Conservation (phyloP, 2,113 vertebrate genomes). For the Triplophysa dalaica region DNA sequence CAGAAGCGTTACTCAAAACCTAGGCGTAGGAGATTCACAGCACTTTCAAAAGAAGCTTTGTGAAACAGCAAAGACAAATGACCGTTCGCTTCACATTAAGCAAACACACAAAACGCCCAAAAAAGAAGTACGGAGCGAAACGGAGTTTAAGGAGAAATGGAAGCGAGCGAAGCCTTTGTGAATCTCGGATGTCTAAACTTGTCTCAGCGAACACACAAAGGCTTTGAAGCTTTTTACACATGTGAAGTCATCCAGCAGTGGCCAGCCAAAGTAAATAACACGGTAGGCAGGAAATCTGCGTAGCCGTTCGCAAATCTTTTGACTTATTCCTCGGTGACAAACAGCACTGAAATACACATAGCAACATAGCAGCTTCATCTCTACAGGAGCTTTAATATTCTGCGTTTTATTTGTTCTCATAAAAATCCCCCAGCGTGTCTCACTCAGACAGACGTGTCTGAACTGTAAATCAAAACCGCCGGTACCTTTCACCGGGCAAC, state of each 20-base stretch:
- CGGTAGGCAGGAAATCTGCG: constrained; percentile 28
- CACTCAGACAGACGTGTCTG: constrained; percentile 39
- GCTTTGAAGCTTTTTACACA: constrained; percentile 31
- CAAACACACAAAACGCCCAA: not conserved
- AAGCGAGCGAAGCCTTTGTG: not conserved
- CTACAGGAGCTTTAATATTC: constrained; percentile 40
- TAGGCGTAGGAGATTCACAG: not conserved
- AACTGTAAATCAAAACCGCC: constrained; percentile 34
- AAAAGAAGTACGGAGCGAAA: not conserved
- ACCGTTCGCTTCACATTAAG: not conserved
- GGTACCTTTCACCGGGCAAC: constrained; percentile 33
- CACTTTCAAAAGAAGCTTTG: not conserved
- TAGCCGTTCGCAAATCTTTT: constrained; percentile 36
- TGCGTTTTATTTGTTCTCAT: constrained; percentile 40
- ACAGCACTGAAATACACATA: constrained; percentile 14
- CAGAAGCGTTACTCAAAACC: not conserved
- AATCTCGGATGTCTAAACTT: constrained; percentile 44
- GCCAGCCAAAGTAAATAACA: constrained; percentile 46
- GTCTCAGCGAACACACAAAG: constrained; percentile 16
- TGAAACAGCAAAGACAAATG: not conserved
- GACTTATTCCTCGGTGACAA: constrained; percentile 39
- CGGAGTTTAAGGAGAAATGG: not conserved
- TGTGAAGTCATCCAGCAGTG: constrained; percentile 42
- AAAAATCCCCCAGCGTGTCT: constrained; percentile 30
- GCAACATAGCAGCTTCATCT: constrained; percentile 27